phyloP scores from a whole-genome alignment of 2,797 vertebrate genomes.

The Clamator glandarius region DNA sequence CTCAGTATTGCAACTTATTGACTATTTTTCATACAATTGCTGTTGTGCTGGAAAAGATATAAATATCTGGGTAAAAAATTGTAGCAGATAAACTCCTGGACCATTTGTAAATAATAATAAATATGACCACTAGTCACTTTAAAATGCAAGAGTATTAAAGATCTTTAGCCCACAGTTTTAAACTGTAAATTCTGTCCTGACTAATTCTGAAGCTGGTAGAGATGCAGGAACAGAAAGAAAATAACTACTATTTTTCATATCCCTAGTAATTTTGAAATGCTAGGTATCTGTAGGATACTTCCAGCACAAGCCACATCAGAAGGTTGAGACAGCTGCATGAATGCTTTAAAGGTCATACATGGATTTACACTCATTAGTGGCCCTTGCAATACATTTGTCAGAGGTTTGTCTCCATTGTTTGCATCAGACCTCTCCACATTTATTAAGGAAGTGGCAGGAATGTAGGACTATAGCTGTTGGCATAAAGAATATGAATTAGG shows the following conservation, averaged over 20 bases:
- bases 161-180: background rate
- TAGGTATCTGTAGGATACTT: background rate
- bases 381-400: constrained; percentile 43
- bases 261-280: background rate
- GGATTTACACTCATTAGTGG: constrained; percentile 47
- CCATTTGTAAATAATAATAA: background rate
- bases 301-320: constrained; percentile 17
- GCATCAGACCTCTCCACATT: background rate
- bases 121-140: background rate
- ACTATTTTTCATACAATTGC: constrained; percentile 46
- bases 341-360: constrained; percentile 18
- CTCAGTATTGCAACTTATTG: constrained; percentile 56
- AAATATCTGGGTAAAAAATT: constrained; percentile 21
- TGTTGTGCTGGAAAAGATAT: constrained; percentile 20
- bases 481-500: background rate
- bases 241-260: background rate
- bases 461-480: background rate
- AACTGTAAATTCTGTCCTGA: background rate
- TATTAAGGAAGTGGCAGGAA: background rate
- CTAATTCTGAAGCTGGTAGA: background rate
- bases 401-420: constrained; percentile 23
- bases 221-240: background rate
- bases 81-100: background rate
- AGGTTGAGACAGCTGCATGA: background rate
- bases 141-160: constrained; percentile 2